These are phyloP conservation scores for Tinamus major DNA, from an alignment of 2,797 vertebrate species.

Conservation along the genomic window DNA sequence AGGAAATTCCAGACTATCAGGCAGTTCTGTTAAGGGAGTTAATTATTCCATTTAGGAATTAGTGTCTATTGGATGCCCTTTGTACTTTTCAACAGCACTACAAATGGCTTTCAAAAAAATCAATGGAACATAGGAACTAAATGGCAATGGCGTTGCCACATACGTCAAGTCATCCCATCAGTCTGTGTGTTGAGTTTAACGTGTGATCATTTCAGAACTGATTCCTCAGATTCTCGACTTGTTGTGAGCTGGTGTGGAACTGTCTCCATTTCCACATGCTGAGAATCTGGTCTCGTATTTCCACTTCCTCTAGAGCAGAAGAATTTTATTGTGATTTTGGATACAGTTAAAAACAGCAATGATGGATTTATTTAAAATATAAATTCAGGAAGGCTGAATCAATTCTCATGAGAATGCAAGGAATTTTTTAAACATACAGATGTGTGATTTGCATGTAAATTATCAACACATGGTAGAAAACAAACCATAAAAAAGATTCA, in stretches of 20 bases:
- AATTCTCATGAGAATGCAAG: conserved; percentile 51
- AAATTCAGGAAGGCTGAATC: conserved; percentile 51
- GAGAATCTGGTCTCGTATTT: not conserved
- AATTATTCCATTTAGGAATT: conserved; percentile 60
- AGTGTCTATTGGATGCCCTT: conserved; percentile 34
- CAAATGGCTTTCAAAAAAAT: conserved; percentile 53
- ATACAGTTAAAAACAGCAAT: conserved; percentile 13
- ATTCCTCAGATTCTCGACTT: not conserved
- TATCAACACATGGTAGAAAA: conserved; percentile 55
- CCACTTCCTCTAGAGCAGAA: conserved; percentile 30
- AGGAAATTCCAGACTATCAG: conserved; percentile 47
- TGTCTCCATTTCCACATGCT: not conserved
- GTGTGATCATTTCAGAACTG: not conserved
- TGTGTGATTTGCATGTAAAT: conserved; percentile 59
- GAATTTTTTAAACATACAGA: conserved; percentile 52
- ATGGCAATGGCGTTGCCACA: conserved; percentile 29
- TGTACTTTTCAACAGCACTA: conserved; percentile 46
- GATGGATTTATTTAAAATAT: conserved; percentile 25
- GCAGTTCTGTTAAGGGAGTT: conserved; percentile 51
- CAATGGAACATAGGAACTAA: conserved; percentile 27
- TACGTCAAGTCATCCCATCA: not conserved
- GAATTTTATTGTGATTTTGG: not conserved
- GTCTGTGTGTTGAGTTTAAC: not conserved
- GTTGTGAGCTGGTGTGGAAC: conserved; percentile 2
- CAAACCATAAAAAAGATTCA: conserved; percentile 58